A percentile compares a stretch with the other conserved stretches of the same genome.
Conservation (phyloP, 2,888 invertebrate genomes). For the Hypercompe scribonia region DNA sequence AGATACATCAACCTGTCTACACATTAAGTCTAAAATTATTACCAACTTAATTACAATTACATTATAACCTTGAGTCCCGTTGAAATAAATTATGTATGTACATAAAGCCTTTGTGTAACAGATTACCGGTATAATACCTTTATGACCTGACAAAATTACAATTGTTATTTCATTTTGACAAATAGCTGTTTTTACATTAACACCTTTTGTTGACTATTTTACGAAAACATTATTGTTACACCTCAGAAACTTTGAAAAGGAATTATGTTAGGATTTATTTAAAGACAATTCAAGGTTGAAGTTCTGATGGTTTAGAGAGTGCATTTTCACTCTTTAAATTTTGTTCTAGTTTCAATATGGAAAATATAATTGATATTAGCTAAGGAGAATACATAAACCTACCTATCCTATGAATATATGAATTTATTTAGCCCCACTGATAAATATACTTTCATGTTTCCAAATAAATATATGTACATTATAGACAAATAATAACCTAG, state of each 20-base stretch:
- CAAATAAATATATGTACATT: no score
- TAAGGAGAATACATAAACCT: no score
- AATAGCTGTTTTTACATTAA: conserved; percentile 24
- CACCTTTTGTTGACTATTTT: conserved; percentile 22
- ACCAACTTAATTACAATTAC: background rate
- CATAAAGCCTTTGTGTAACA: conserved; percentile 8
- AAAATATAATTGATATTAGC: no score
- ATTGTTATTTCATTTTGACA: conserved; percentile 17
- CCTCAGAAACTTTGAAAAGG: background rate
- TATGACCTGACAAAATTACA: conserved; percentile 8
- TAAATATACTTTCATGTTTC: no score
- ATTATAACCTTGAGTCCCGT: background rate
- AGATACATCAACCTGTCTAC: background rate
- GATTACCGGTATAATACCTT: conserved; percentile 12
- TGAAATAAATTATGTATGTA: conserved; percentile 15
- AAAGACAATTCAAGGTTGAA: conserved; percentile 2
- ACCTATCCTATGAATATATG: no score
- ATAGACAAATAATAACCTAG: no score
- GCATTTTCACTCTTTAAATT: background rate
- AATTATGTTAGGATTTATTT: background rate
- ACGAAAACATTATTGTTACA: conserved; percentile 10
- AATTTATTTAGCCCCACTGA: no score
- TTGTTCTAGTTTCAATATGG: no score
- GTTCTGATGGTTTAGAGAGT: background rate
- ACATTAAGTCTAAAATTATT: background rate